Evolutionary conservation across 2,113 vertebrate species (phyloP).

Genomic region (Neotoma lepida): DNA sequence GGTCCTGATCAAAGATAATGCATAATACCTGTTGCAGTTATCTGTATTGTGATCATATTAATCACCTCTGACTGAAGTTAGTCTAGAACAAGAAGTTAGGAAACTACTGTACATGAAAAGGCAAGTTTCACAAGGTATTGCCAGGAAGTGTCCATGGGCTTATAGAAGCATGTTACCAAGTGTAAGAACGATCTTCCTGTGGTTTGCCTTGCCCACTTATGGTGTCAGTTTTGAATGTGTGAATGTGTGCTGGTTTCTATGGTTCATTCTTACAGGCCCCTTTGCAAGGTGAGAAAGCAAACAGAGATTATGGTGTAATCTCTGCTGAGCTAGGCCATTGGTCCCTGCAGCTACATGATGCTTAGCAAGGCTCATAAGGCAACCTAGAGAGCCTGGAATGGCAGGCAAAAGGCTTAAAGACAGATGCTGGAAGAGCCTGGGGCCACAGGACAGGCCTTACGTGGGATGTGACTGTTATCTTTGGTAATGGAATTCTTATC

Average conservation of each 20-base stretch:
- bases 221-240: conserved; percentile 60
- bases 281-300: conserved; percentile 44
- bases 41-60: conserved; percentile 52
- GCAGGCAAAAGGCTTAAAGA: not conserved
- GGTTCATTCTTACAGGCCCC: not conserved
- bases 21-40: conserved; percentile 18
- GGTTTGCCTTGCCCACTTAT: conserved; percentile 68
- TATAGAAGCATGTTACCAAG: conserved; percentile 52
- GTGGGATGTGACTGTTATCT: not conserved
- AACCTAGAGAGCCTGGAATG: not conserved
- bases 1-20: conserved; percentile 15
- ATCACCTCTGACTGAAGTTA: conserved; percentile 61
- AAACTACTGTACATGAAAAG: conserved; percentile 61
- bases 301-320: not conserved
- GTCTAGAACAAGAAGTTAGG: conserved; percentile 64
- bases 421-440: not conserved
- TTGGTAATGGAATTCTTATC: conserved; percentile 12
- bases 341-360: not conserved
- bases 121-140: conserved; percentile 67
- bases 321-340: not conserved
- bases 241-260: conserved; percentile 38
- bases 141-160: conserved; percentile 68
- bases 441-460: not conserved
- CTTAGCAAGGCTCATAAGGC: not conserved
- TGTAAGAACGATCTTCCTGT: conserved; percentile 67